These are phyloP conservation scores for Amorpha juglandis DNA, from an alignment of 2,888 invertebrate genomes.

Conservation along the genomic window DNA sequence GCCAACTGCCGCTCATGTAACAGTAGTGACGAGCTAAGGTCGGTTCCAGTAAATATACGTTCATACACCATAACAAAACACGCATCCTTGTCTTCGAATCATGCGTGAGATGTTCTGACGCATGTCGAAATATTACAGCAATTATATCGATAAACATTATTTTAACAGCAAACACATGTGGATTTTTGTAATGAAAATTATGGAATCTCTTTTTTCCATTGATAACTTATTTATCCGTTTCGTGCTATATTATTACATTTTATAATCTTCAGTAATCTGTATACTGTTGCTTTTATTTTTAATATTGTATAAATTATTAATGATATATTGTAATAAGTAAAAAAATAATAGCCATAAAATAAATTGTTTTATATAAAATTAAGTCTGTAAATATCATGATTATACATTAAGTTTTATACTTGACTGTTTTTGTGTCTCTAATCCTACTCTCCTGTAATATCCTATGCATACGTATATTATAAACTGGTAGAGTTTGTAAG, in stretches of 20 bases:
- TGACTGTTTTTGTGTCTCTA: constrained; percentile 72
- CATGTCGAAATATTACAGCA: constrained; percentile 26
- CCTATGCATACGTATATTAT: neutral
- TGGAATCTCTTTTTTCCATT: constrained; percentile 82
- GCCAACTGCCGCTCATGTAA: neutral
- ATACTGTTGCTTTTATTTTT: constrained; percentile 81
- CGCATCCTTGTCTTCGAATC: neutral
- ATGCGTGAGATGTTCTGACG: neutral
- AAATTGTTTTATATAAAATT: constrained; percentile 83
- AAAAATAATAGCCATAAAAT: constrained; percentile 82
- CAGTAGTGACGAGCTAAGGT: neutral
- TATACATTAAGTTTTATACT: constrained; percentile 84
- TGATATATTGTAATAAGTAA: constrained; percentile 82
- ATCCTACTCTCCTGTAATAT: constrained; percentile 22
- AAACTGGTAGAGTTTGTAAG: no score
- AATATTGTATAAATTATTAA: constrained; percentile 81
- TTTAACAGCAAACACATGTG: constrained; percentile 66
- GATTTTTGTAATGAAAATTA: constrained; percentile 75
- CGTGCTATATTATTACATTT: constrained; percentile 75
- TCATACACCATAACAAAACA: neutral
- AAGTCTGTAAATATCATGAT: constrained; percentile 84
- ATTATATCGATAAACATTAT: constrained; percentile 73
- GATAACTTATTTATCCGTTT: constrained; percentile 66
- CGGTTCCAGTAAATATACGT: neutral
- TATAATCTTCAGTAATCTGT: constrained; percentile 74